These are phyloP conservation scores for Tamias sibiricus DNA, from an alignment of 2,113 vertebrate species.

Conservation along the genomic window DNA sequence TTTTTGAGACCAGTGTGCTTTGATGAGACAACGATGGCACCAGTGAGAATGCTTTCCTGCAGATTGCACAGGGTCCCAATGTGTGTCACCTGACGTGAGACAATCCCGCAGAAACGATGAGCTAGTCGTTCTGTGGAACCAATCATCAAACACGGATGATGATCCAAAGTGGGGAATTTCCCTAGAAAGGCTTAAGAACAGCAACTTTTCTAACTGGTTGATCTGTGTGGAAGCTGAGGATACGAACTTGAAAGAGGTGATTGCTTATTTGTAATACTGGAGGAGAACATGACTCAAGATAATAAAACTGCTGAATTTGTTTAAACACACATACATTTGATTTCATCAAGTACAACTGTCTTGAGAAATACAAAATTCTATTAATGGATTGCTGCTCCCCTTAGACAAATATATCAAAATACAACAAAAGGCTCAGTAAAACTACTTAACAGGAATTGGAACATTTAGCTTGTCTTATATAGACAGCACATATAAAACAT, in stretches of 20 bases:
- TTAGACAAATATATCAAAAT: conserved; percentile 59
- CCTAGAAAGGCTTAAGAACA: background rate
- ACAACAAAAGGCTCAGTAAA: conserved; percentile 33
- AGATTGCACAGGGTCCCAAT: background rate
- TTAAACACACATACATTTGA: conserved; percentile 8
- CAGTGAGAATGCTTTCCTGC: background rate
- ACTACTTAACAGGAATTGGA: conserved; percentile 62
- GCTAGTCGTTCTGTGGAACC: background rate
- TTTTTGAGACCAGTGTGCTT: background rate
- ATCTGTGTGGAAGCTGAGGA: background rate
- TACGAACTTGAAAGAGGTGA: background rate
- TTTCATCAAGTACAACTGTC: conserved; percentile 2
- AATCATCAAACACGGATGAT: background rate
- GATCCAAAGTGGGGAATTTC: background rate
- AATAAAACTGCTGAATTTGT: background rate
- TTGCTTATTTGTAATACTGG: background rate
- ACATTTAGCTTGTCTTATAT: conserved; percentile 36
- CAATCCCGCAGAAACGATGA: background rate
- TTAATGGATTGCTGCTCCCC: background rate
- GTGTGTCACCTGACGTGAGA: background rate
- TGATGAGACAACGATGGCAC: background rate
- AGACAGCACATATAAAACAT: conserved; percentile 12
- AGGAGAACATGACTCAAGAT: background rate
- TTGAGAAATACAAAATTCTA: conserved; percentile 45
- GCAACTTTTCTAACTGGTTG: background rate